Evolutionary conservation across 2,888 invertebrate genomes (phyloP), one percentile per base, ranked within the genome.

Genomic region (Cephus spinipes): DNA sequence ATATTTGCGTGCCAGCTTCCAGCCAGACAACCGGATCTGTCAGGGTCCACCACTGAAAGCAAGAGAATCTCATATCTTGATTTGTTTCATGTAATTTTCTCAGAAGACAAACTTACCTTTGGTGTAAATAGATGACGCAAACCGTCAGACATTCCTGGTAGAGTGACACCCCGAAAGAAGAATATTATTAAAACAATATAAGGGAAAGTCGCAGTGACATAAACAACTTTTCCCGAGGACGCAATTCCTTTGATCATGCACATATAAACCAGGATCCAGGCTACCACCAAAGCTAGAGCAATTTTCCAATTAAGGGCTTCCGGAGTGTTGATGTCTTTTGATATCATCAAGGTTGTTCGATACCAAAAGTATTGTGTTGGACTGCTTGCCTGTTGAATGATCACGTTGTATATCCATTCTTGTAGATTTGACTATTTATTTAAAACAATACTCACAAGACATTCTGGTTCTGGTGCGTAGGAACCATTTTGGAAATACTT

Each of bases 211-310:
- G 99, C 98, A 3, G 98, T 99, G 79, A 99, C 96, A 90, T 98
- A 98, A 81, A 98, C 98, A 69, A 94, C 93, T 93, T 98, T 98
- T 77, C 98, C 98, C 0, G 98, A 98, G 9, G 98, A 98, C 1
- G 98, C 98, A 82, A 99, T 98, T 76, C 99, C 99, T 92, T 98
- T 98, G 85, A 98, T 98, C 96, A 99, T 98, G 92, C 98, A 98
- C 92, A 98, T 94, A 92, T 98, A 99, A 82, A 98, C 98, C 31
- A 99, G 93, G 78, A 97, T 95, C 99, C 99, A 99, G 34, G 98
- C 98, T 4, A 97, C 94, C 12, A 97, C 93, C 73, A 99, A 93
- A 23, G 98, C 96, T 69, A 97, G 90, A 1, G 96, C 96, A 87
- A 99, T 97, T 91, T 97, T 97, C 94, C 97, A 97, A 92, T 98